Percentiles rank a stretch among this genome's conserved stretches.
Evolutionary conservation across 2,888 invertebrate species (phyloP).

Genomic region (Antitype chi): DNA sequence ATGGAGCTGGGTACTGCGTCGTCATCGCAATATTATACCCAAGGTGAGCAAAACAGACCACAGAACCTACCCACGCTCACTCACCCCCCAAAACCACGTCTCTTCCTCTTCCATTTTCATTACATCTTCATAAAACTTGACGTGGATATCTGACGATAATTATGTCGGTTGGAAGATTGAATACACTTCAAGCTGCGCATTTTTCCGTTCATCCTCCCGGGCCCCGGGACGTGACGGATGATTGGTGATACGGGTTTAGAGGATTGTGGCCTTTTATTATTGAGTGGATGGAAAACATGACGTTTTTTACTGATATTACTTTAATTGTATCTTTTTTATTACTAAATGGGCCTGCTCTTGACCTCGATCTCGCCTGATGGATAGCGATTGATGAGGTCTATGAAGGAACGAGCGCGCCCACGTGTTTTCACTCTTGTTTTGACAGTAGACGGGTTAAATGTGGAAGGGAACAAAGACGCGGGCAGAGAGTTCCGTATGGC

Average conservation of each 20-base stretch:
- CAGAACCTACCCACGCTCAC: neutral
- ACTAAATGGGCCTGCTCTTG: too few relatives aligned
- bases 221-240: conserved; percentile 55
- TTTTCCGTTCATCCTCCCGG: conserved; percentile 65
- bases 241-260: conserved; percentile 56
- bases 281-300: conserved; percentile 1
- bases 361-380: too few relatives aligned
- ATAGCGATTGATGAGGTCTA: too few relatives aligned
- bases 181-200: conserved; percentile 80
- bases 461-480: too few relatives aligned
- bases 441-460: too few relatives aligned
- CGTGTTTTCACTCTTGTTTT: too few relatives aligned
- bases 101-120: conserved; percentile 62
- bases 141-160: conserved; percentile 86
- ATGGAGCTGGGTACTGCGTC: too few relatives aligned
- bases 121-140: conserved; percentile 63
- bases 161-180: conserved; percentile 87
- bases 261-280: conserved; percentile 10
- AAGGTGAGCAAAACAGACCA: neutral
- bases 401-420: too few relatives aligned
- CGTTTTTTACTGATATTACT: neutral
- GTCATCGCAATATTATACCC: too few relatives aligned
- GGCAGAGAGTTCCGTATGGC: too few relatives aligned
- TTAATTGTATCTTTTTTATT: neutral
- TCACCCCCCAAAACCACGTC: conserved; percentile 15